Base-by-base conservation (phyloP, 2,113 vertebrate genomes). In the Nesospiza acunhae region DNA sequence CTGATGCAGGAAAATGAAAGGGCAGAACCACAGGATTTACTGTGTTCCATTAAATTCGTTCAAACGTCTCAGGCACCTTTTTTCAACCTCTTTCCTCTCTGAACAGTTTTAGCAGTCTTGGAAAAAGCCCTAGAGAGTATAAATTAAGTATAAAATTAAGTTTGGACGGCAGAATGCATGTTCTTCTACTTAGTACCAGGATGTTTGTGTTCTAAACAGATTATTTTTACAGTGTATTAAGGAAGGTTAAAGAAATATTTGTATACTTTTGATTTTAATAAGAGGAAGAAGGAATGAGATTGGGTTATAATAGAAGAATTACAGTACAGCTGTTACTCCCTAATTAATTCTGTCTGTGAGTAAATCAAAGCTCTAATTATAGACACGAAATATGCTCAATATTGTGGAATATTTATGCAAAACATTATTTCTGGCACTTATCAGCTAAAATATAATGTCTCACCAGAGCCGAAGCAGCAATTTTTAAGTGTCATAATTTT, bases 341-440 rank as follows among this genome's bases (percentile, higher is more conserved):
- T 96, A 96, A 92, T 97, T 97, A 97, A 91, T 95, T 96, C 95
- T 97, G 35, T 89, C 62, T 96, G 78, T 94, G 75, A 95, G 85
- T 97, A 97, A 97, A 97, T 97, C 94, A 97, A 94, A 97, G 75
- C 82, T 97, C 92, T 98, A 97, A 97, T 97, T 98, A 97, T 53
- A 98, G 87, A 93, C 84, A 97, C 19, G 76, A 96, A 97, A 95
- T 94, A 80, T 93, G 94, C 84, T 97, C 94, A 97, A 96, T 97
- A 97, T 94, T 97, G 93, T 96, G 82, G 52, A 97, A 94, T 97
- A 97, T 97, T 97, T 97, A 98, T 96, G 92, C 93, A 97, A 97
- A 97, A 97, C 89, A 94, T 89, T 94, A 96, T 93, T 97, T 89
- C 93, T 97, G 96, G 91, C 87, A 91, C 44, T 97, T 97, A 97